Conservation (phyloP, 2,113 vertebrate species). For the Amia ocellicauda region DNA sequence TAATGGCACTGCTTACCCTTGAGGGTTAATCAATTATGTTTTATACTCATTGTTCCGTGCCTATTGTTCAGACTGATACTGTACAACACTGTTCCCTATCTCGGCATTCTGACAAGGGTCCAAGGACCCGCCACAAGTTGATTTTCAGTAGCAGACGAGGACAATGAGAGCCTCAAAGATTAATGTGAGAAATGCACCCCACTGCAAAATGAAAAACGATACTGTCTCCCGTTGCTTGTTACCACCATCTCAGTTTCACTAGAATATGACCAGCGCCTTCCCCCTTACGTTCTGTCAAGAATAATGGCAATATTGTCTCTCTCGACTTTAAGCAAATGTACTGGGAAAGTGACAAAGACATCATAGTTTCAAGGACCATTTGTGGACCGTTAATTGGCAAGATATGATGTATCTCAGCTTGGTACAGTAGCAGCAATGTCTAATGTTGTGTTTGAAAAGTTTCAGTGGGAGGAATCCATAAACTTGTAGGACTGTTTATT, state of each 20-base stretch:
- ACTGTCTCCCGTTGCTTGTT: conserved; percentile 55
- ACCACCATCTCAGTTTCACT: conserved; percentile 55
- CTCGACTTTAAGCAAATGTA: conserved; percentile 26
- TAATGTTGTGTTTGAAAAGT: not conserved
- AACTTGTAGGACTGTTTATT: not conserved
- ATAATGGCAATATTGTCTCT: conserved; percentile 39
- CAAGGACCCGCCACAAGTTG: conserved; percentile 49
- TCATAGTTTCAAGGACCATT: conserved; percentile 5
- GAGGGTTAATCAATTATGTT: conserved; percentile 48
- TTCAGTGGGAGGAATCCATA: not conserved
- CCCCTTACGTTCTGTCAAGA: conserved; percentile 39
- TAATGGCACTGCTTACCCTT: not conserved
- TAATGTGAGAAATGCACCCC: conserved; percentile 63
- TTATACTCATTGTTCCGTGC: conserved; percentile 55
- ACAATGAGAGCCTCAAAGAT: conserved; percentile 67
- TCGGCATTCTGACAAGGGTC: conserved; percentile 58
- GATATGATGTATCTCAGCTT: conserved; percentile 3
- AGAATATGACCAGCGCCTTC: conserved; percentile 57
- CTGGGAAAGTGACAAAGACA: conserved; percentile 17
- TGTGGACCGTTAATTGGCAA: conserved; percentile 6
- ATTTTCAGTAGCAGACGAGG: conserved; percentile 62
- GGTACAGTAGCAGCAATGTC: not conserved
- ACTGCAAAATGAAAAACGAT: conserved; percentile 62
- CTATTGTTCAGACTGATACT: conserved; percentile 64
- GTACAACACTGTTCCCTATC: conserved; percentile 52